phyloP scores from a whole-genome alignment of 2,113 vertebrate genomes.

The Setophaga coronata region DNA sequence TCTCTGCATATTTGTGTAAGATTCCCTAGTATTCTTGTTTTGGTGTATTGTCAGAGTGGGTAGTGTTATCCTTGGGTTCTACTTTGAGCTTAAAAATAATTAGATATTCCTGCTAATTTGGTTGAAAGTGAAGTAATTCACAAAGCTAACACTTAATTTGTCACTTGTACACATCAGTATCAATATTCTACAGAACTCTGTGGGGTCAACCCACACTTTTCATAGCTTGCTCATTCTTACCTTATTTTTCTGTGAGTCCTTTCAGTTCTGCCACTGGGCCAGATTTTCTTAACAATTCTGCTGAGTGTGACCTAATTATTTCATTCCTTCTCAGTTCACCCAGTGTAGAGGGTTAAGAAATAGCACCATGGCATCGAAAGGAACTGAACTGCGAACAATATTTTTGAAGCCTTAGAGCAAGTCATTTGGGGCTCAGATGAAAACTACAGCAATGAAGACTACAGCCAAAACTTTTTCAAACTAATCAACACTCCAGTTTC shows the following conservation, averaged over 20 bases:
- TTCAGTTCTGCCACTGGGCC: background rate
- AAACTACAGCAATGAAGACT: background rate
- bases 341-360: background rate
- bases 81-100: background rate
- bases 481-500: background rate
- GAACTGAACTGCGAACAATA: rapidly evolving
- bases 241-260: background rate
- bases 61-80: background rate
- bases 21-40: background rate
- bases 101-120: background rate
- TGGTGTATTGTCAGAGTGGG: background rate
- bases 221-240: background rate
- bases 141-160: conserved; percentile 14
- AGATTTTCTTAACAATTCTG: background rate
- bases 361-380: background rate
- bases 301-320: background rate
- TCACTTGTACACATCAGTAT: background rate
- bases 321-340: background rate
- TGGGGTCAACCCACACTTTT: background rate
- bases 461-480: background rate
- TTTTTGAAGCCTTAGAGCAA: background rate
- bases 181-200: background rate
- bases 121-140: background rate
- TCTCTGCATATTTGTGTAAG: background rate
- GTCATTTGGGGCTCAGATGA: background rate